phyloP scores from a whole-genome alignment of 2,888 invertebrate genomes.

The Autographa pulchrina region DNA sequence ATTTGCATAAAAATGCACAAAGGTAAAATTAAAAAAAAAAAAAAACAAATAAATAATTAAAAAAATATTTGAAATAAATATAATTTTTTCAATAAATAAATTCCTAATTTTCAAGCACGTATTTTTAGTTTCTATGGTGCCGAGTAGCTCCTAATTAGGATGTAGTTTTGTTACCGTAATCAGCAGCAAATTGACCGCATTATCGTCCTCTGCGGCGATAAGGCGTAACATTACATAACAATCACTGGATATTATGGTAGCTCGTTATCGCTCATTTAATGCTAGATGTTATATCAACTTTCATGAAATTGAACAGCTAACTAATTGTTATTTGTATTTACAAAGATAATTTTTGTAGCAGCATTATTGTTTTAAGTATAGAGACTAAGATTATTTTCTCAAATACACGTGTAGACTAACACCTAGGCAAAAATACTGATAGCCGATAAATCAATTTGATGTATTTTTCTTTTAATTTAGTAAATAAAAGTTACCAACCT shows the following conservation, averaged over 20 bases:
- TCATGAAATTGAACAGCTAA: not conserved
- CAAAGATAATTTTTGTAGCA: not conserved
- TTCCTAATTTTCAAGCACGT: too few species aligned
- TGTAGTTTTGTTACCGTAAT: not conserved
- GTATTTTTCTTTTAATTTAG: too few species aligned
- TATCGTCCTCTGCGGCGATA: not conserved
- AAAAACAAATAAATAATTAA: too few species aligned
- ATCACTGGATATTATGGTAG: not conserved
- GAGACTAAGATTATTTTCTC: too few species aligned
- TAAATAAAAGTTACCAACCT: too few species aligned
- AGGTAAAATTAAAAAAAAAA: too few species aligned
- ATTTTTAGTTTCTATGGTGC: not conserved
- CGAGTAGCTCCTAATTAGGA: not conserved
- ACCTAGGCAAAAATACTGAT: too few species aligned
- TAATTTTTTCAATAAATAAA: too few species aligned
- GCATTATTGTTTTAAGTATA: not conserved
- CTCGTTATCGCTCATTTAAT: not conserved
- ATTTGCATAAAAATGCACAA: too few species aligned
- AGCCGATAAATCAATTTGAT: too few species aligned
- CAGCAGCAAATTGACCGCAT: conserved; percentile 2
- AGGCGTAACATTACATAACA: conserved; percentile 4
- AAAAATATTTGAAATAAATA: too few species aligned
- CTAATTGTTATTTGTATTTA: not conserved
- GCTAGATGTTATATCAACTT: not conserved
- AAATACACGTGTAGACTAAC: too few species aligned